phyloP scores from a whole-genome alignment of 2,797 vertebrate genomes.

The Rhincodon typus region DNA sequence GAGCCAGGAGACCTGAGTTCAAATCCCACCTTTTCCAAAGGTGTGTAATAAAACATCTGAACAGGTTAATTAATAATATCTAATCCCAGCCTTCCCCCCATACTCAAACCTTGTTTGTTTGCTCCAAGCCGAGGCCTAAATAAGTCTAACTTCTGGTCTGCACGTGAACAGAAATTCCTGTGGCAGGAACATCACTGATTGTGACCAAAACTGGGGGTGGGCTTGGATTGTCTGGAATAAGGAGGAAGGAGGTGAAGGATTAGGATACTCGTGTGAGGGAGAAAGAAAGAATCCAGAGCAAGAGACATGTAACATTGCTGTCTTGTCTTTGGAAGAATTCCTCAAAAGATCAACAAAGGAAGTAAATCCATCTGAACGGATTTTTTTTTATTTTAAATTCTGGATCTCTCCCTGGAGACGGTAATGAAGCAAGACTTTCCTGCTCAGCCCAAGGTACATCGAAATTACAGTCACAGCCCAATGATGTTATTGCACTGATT shows the following conservation, averaged over 20 bases:
- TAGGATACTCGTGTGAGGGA: neutral
- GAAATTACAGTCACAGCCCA: neutral
- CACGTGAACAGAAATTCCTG: no score
- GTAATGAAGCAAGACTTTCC: neutral
- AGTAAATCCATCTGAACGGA: neutral
- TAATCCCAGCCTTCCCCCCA: no score
- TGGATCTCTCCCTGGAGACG: neutral
- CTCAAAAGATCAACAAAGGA: neutral
- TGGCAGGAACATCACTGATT: no score
- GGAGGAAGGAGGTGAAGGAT: neutral
- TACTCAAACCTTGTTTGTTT: no score
- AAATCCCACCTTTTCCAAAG: no score
- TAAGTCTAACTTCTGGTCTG: no score
- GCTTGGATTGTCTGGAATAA: neutral
- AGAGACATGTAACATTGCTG: neutral
- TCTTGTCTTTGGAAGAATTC: neutral
- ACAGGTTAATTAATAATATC: no score
- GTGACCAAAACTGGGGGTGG: neutral
- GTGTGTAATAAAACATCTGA: no score
- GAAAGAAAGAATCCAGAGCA: neutral
- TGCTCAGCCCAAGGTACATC: neutral
- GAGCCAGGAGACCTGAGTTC: no score
- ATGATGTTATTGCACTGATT: neutral
- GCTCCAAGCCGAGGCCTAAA: no score
- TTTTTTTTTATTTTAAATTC: neutral